Percentiles rank a stretch among this genome's conserved stretches.
These are phyloP conservation scores for Urocynchramus pylzowi DNA, from an alignment of 2,113 vertebrate genomes.

Conservation along the genomic window DNA sequence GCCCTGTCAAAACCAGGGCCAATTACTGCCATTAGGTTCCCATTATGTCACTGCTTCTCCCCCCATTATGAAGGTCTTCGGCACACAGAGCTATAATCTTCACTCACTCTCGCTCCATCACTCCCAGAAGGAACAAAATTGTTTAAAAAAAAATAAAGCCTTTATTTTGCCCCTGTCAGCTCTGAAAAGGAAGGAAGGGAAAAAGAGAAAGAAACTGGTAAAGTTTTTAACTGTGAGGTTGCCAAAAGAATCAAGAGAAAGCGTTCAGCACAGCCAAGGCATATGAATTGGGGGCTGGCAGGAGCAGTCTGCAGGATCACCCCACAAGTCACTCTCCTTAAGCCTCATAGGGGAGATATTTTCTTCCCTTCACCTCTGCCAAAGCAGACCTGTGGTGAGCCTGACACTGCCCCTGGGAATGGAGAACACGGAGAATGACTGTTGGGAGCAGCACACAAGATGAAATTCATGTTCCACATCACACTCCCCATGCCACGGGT, in stretches of 20 bases:
- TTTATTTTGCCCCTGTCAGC: slow-evolving; percentile 85
- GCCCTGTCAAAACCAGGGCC: slow-evolving; percentile 96
- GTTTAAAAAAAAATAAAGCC: slow-evolving; percentile 80
- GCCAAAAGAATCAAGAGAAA: slow-evolving; percentile 50
- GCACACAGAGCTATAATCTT: slow-evolving; percentile 97
- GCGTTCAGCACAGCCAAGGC: not conserved
- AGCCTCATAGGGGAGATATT: not conserved
- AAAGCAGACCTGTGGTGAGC: not conserved
- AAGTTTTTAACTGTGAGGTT: slow-evolving; percentile 79
- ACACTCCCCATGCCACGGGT: not conserved
- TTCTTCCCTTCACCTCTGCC: not conserved
- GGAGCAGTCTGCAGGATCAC: not conserved
- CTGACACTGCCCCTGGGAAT: not conserved
- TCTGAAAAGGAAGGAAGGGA: slow-evolving; percentile 78
- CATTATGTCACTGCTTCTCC: slow-evolving; percentile 97
- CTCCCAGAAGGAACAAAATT: slow-evolving; percentile 88
- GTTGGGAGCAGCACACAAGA: not conserved
- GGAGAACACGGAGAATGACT: not conserved
- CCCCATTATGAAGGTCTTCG: slow-evolving; percentile 81
- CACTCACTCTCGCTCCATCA: slow-evolving; percentile 95
- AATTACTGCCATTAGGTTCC: slow-evolving; percentile 99
- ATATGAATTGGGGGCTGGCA: not conserved
- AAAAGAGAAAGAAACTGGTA: slow-evolving; percentile 75
- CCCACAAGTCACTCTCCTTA: not conserved
- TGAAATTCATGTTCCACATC: not conserved